Evolutionary conservation across 1,140 invertebrate genomes (phyloP), one percentile per base, ranked within the genome.

Genomic region (Pseudomyrmex flavicornis): DNA sequence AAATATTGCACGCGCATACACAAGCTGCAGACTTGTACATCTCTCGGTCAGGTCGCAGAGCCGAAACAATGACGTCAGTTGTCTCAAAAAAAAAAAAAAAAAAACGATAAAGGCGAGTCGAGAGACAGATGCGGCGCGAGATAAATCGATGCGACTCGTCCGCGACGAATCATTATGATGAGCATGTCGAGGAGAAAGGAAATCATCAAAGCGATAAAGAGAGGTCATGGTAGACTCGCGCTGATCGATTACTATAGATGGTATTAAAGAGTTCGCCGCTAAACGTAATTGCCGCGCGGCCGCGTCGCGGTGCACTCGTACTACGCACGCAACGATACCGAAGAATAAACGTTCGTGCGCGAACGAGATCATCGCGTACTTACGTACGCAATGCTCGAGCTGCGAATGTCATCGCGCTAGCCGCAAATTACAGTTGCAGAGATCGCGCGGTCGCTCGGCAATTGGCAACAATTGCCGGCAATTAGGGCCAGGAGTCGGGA

Each of bases 401-500:
- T 73, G 17, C 44, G 35, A 63, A 17, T 75, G 5, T 75, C 44
- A 75, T 75, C 68, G 12, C 61, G 12, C 61, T 58, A 75, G 56
- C 59, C 75, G 66, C 48, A 87, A 85, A 85, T 88, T 85, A 80
- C 73, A 76, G 22, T 48, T 66, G 46, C 50, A 44, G 70, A 46
- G 12, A 52, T 26, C 35, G 54, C 10, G 50, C 68, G 76, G 83
- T 83, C 46, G 44, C 26, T 76, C 63, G 82, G 73, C 90, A 94
- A 93, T 94, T 94, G 92, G 74, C 68, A 76, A 83, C 85, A 93
- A 93, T 93, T 93, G 91, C 82, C 86, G 83, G 68, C 92, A 93
- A 94, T 94, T 93, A 91, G 90, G 90, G 88, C 73, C 85, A 88
- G 63, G 56, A 70, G 69, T 54, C 82, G 77, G 52, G 35, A 70